Evolutionary conservation across 1,140 invertebrate species (phyloP).

Genomic region (Pygmarrhopalites habei): DNA sequence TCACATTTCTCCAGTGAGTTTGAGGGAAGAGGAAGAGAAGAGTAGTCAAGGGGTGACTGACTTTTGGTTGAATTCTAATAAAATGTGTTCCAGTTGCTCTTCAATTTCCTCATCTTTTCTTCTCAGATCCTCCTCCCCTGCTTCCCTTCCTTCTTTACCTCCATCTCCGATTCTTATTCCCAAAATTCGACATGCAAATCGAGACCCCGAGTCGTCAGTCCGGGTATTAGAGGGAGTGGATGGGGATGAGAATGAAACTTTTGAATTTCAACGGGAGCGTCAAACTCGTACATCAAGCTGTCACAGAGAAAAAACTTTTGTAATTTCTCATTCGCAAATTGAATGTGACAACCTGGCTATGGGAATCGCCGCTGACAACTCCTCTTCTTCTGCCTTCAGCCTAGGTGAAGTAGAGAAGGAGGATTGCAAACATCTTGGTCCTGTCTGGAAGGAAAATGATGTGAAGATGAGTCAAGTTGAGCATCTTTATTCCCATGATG

Average conservation of each 20-base stretch:
- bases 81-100: too few relatives aligned
- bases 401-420: too few relatives aligned
- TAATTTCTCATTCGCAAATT: constrained; percentile 22
- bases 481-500: constrained; percentile 20
- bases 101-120: too few relatives aligned
- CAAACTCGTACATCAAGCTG: constrained; percentile 11
- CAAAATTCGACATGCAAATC: too few relatives aligned
- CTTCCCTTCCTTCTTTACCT: not conserved
- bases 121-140: not conserved
- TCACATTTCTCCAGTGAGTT: too few relatives aligned
- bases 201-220: too few relatives aligned
- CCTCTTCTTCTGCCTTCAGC: too few relatives aligned
- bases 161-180: not conserved
- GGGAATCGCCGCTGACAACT: constrained; percentile 8
- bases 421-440: too few relatives aligned
- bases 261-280: constrained; percentile 3
- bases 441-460: not conserved
- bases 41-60: too few relatives aligned
- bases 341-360: constrained; percentile 21
- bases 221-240: too few relatives aligned
- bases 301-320: constrained; percentile 12
- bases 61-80: too few relatives aligned
- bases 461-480: constrained; percentile 5
- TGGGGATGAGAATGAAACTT: constrained; percentile 1
- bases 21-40: too few relatives aligned